Conservation (phyloP, 2,797 vertebrate species). For the Dendrocincla tyrannina region DNA sequence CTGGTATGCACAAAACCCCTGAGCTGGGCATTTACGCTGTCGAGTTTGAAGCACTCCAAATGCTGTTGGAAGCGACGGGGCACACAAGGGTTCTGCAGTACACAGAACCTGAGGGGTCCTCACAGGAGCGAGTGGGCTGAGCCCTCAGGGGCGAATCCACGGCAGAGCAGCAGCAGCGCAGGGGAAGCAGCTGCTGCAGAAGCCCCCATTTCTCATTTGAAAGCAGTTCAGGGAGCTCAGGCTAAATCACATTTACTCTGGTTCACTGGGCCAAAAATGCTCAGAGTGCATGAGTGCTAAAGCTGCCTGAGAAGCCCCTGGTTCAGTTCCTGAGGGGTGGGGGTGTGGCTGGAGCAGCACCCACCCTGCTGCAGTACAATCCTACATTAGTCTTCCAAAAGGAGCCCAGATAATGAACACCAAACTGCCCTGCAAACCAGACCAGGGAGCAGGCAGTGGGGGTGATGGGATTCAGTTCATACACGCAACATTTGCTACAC, state of each 20-base stretch:
- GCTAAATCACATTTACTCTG: background rate
- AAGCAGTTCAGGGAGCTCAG: background rate
- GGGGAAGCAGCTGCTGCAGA: background rate
- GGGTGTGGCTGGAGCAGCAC: background rate
- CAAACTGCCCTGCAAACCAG: background rate
- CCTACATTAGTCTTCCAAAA: background rate
- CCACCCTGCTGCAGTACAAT: background rate
- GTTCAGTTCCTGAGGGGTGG: background rate
- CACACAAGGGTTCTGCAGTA: background rate
- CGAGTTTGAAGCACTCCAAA: background rate
- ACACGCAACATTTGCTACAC: background rate
- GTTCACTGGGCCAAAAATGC: background rate
- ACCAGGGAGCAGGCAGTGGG: background rate
- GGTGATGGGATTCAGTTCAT: background rate
- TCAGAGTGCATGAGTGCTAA: background rate
- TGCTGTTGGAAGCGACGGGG: background rate
- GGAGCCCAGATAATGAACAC: background rate
- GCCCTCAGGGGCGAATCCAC: background rate
- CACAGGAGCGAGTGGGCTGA: background rate
- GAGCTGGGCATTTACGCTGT: background rate
- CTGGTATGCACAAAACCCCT: background rate
- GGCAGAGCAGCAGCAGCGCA: background rate
- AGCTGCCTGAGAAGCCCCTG: background rate
- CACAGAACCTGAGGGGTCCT: background rate
- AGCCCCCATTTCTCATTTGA: background rate